These are phyloP conservation scores for Mormyrus iriodes DNA, from an alignment of 2,113 vertebrate genomes.

Conservation along the genomic window DNA sequence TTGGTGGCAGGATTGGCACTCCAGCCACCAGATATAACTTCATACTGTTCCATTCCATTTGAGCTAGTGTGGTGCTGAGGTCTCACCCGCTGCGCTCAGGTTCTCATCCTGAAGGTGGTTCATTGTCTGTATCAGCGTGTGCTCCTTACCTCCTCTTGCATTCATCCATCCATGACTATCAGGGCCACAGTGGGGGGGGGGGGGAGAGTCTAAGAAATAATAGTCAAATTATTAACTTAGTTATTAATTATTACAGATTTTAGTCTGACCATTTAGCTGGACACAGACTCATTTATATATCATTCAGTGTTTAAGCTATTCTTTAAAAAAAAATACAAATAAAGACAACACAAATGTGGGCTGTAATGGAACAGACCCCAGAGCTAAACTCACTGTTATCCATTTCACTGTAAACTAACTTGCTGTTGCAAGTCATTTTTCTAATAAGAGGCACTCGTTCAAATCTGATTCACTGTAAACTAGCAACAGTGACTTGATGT, in stretches of 20 bases:
- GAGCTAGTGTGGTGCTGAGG: too few relatives aligned
- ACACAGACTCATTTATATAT: neutral
- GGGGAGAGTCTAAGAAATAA: neutral
- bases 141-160: too few relatives aligned
- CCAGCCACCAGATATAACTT: too few relatives aligned
- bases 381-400: neutral
- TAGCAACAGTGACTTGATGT: neutral
- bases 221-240: neutral
- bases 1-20: too few relatives aligned
- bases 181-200: neutral
- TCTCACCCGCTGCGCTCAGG: too few relatives aligned
- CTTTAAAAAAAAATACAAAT: neutral
- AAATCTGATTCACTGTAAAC: constrained; percentile 13
- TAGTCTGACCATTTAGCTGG: neutral
- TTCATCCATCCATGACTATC: neutral
- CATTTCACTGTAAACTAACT: neutral
- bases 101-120: too few relatives aligned
- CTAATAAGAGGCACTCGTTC: neutral
- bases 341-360: neutral
- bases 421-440: neutral
- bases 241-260: neutral
- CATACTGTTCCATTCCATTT: too few relatives aligned
- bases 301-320: neutral
- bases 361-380: neutral
- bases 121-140: too few relatives aligned